Percentiles rank a stretch among this genome's conserved stretches.
Evolutionary conservation across 2,888 invertebrate genomes (phyloP).

Genomic region (Parnassius apollo): DNA sequence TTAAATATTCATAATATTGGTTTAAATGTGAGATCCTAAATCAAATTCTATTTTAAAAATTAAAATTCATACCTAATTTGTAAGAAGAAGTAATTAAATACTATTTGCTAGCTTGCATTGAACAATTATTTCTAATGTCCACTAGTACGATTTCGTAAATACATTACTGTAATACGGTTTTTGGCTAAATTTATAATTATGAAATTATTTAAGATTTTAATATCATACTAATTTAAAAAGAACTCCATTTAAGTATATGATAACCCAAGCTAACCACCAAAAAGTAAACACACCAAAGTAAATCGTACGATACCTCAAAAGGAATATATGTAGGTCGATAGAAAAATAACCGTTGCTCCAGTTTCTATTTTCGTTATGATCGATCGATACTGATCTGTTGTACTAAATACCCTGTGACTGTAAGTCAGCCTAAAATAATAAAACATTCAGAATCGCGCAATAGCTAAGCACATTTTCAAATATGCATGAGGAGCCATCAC

Average conservation of each 20-base stretch:
- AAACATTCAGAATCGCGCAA: slow-evolving; percentile 47
- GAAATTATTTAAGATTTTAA: too few species aligned
- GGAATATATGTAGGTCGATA: slow-evolving; percentile 38
- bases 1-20: too few species aligned
- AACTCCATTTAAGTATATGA: background rate
- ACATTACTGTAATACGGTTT: too few species aligned
- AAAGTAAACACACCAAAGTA: too few species aligned
- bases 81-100: too few species aligned
- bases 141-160: too few species aligned
- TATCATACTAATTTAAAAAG: too few species aligned
- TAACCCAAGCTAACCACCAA: background rate
- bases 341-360: slow-evolving; percentile 33
- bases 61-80: background rate
- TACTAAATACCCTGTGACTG: slow-evolving; percentile 53
- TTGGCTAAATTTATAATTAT: too few species aligned
- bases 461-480: slow-evolving; percentile 44
- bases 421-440: slow-evolving; percentile 67
- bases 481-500: slow-evolving; percentile 57
- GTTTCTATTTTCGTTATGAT: slow-evolving; percentile 42
- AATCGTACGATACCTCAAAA: slow-evolving; percentile 1
- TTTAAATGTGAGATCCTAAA: background rate
- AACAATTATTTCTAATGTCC: too few species aligned
- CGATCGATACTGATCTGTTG: slow-evolving; percentile 58
- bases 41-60: background rate
- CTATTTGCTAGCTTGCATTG: too few species aligned